Percentiles rank a stretch among this genome's conserved stretches.
phyloP scores from a whole-genome alignment of 2,888 invertebrate genomes.

The Mylabris sibirica region DNA sequence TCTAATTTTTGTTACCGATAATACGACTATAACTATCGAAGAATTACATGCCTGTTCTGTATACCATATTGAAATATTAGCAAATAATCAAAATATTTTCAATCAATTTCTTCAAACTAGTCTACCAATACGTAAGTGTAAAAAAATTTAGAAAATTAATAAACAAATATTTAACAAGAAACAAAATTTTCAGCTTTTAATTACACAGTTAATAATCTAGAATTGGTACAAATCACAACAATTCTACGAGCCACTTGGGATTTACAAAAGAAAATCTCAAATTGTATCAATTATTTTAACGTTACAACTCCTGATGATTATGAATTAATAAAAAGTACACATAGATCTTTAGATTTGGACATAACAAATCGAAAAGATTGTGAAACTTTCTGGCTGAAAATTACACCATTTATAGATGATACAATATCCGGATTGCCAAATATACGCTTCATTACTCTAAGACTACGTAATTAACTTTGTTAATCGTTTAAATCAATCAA shows the following conservation, averaged over 20 bases:
- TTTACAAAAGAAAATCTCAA: not conserved
- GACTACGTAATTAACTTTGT: not conserved
- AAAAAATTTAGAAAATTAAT: no score
- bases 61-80: constrained; percentile 15
- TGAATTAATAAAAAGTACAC: not conserved
- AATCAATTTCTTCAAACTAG: not conserved
- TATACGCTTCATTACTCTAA: not conserved
- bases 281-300: constrained; percentile 2
- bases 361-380: not conserved
- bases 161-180: no score
- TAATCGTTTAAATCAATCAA: not conserved
- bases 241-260: not conserved
- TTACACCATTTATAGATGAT: not conserved
- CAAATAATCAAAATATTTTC: not conserved
- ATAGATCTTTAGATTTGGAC: not conserved
- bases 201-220: not conserved
- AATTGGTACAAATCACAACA: not conserved
- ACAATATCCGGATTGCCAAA: not conserved
- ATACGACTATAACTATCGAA: not conserved
- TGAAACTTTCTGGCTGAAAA: not conserved
- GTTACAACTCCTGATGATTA: not conserved
- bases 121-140: not conserved
- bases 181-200: constrained; percentile 10
- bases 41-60: constrained; percentile 12
- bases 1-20: not conserved